Percentiles rank a stretch among this genome's conserved stretches.
These are phyloP conservation scores for Microhierax caerulescens DNA, from an alignment of 2,797 vertebrate species.

Conservation along the genomic window DNA sequence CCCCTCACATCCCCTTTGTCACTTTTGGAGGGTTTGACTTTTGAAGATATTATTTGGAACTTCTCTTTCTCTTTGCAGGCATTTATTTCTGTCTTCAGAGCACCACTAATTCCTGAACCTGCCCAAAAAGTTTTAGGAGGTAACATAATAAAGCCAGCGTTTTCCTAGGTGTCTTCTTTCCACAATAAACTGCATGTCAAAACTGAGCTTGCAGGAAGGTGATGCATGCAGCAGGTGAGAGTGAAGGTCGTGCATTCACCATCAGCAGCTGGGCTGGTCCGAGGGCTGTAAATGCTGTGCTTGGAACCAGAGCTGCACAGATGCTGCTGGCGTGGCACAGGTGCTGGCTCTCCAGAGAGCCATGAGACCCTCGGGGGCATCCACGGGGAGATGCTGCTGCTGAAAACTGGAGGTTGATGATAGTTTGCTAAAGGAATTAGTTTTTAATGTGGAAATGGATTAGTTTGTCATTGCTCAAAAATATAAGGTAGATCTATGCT, in stretches of 20 bases:
- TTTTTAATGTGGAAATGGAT: not conserved
- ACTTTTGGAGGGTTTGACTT: not conserved
- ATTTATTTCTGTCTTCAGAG: not conserved
- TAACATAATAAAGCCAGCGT: fast-evolving
- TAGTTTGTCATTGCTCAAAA: not conserved
- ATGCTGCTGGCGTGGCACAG: not conserved
- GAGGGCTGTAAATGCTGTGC: not conserved
- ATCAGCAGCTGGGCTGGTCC: not conserved
- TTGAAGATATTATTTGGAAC: not conserved
- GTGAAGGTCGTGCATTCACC: fast-evolving
- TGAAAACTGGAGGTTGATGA: not conserved
- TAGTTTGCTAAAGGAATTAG: not conserved
- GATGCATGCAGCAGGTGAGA: not conserved
- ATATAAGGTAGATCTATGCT: fast-evolving
- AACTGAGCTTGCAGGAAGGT: not conserved
- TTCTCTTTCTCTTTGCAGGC: too few species aligned
- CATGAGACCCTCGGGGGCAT: not conserved
- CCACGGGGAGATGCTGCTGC: not conserved
- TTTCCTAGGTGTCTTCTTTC: not conserved
- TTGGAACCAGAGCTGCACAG: not conserved
- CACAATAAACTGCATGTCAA: fast-evolving
- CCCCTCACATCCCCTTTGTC: too few species aligned
- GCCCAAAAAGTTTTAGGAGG: too few species aligned
- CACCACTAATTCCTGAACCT: not conserved
- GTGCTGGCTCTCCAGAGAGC: not conserved